phyloP scores from a whole-genome alignment of 2,113 vertebrate species.

The Melanocharis versteri region DNA sequence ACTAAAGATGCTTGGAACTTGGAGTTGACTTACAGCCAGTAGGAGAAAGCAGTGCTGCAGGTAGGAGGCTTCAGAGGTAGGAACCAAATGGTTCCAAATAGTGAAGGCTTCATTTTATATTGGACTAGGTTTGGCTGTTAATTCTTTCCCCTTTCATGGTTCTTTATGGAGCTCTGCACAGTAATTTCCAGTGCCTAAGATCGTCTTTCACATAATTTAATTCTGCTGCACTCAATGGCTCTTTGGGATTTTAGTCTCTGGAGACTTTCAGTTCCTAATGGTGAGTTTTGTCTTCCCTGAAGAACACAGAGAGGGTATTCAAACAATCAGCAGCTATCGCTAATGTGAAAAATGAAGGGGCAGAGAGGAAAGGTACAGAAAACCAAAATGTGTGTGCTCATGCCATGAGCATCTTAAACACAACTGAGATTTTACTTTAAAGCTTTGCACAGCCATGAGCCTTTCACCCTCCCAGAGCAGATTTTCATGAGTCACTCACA shows the following conservation, averaged over 20 bases:
- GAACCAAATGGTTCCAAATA: not conserved
- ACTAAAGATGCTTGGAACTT: not conserved
- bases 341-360: not conserved
- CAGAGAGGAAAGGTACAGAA: not conserved
- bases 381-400: not conserved
- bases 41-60: not conserved
- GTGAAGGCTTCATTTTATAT: not conserved
- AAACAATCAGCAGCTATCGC: not conserved
- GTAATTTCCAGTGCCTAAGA: not conserved
- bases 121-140: not conserved
- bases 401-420: not conserved
- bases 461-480: not conserved
- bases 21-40: not conserved
- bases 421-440: not conserved
- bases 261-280: not conserved
- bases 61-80: not conserved
- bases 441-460: not conserved
- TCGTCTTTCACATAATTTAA: not conserved
- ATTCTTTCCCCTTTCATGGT: not conserved
- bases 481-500: not conserved
- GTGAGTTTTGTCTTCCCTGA: not conserved
- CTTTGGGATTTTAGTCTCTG: not conserved
- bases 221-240: not conserved
- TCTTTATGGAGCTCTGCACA: not conserved
- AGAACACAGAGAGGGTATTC: not conserved